Evolutionary conservation across 2,888 invertebrate genomes (phyloP), one percentile per base, ranked within the genome.

Genomic region (Sarcophaga rosellei): DNA sequence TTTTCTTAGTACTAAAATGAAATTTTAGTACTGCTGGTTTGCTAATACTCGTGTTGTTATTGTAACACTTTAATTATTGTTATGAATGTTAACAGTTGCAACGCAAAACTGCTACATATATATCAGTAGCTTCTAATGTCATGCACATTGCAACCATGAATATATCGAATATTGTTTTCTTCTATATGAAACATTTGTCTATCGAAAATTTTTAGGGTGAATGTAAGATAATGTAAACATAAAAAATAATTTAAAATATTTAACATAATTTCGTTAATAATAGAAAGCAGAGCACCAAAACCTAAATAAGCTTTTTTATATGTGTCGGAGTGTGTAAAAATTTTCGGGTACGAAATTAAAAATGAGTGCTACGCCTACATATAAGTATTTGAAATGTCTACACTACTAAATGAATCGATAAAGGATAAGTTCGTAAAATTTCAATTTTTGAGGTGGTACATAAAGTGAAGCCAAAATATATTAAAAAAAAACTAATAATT

Each of bases 331-430:
- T 66, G 63, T 21, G 21, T 17, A 11, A 45, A 17, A 4, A 23
- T 63, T 21, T 25, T 10, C 12, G 63, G 44, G 57, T 45, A 81
- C 1, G 62, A 69, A 75, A 74, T 20, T 35, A 21, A 69, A 69
- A 65, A 68, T 62, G 53, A 57, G 77, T 78, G 66, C 87, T 86
- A 84, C 86, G 61, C 87, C 87, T 87, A 86, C 86, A 86, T 84
- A 81, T 77, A 85, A 80, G 81, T 76, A 75, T 80, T 77, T 63
- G 68, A 87, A 81, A 86, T 87, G 79, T 87, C 87, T 87, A 87
- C 84, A 86, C 87, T 73, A 81, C 65, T 89, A 88, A 90, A 91
- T 90, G 91, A 91, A 91, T 91, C 91, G 91, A 91, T 91, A 91
- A 91, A 91, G 91, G 91, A 91, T 91, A 90, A 90, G 90, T 88